A percentile compares a stretch with the other conserved stretches of the same genome.
phyloP scores from a whole-genome alignment of 2,797 vertebrate species.

The Poliocrania exsul region DNA sequence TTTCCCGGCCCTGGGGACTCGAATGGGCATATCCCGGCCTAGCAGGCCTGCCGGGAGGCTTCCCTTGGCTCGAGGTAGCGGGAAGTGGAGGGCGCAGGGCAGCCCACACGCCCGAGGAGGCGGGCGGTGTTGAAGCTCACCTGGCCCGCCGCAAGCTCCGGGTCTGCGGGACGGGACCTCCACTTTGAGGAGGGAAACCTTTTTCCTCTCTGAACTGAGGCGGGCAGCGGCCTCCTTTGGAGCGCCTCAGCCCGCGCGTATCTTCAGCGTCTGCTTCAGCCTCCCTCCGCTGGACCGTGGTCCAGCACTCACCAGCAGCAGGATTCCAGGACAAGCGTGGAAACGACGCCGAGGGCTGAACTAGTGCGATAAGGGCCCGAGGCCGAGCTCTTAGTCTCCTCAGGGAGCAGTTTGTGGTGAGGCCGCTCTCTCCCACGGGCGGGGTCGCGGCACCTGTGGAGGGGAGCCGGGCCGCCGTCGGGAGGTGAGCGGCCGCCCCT shows the following conservation, averaged over 20 bases:
- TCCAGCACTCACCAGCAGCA: not conserved
- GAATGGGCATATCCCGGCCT: rapidly evolving
- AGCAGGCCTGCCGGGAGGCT: not conserved
- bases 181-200: not conserved
- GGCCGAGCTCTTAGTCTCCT: not conserved
- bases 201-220: not conserved
- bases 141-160: not conserved
- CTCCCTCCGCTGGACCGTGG: not conserved
- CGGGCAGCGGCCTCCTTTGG: not conserved
- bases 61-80: not conserved
- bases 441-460: not conserved
- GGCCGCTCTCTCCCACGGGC: not conserved
- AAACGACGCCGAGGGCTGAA: not conserved
- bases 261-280: not conserved
- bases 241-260: not conserved
- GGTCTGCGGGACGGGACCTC: not conserved
- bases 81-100: not conserved
- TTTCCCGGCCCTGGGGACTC: not conserved
- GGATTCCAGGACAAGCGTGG: not conserved
- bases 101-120: not conserved
- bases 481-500: not conserved
- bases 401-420: not conserved
- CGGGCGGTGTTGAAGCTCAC: no score
- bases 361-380: not conserved
- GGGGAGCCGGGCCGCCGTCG: no score